Evolutionary conservation across 2,888 invertebrate genomes (phyloP), one percentile per base, ranked within the genome.

Genomic region (Plebejus argus): DNA sequence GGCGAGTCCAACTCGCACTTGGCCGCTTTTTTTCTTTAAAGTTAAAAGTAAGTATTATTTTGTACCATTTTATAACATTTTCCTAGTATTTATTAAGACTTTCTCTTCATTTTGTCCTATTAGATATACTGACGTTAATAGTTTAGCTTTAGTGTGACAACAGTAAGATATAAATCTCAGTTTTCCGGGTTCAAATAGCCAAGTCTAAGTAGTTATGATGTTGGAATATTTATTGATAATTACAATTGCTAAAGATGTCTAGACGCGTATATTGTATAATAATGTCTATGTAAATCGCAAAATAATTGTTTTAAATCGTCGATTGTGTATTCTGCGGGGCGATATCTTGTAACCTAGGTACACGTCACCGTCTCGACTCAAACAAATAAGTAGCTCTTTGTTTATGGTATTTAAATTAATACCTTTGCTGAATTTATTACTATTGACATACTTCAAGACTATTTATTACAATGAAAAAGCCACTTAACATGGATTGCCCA

Each of bases 101-200:
- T 79, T 76, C 78, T 70, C 72, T 70, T 79, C 72, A 81, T 81
- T 81, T 78, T 70, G 56, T 75, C n/a, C 72, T 20, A 6, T 72
- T 72, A 61, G 72, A 79, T 79, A 78, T 76, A 78, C 53, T 53
- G 79, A 78, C 79, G 81, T 81, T 82, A 81, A 82, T 81, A 80
- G 82, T 81, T 76, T 76, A 82, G 79, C 79, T 81, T 81, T 82
- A 82, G 79, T 80, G 80, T 78, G 81, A 81, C 82, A 80, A 79
- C 70, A 78, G 77, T 78, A 81, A 81, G 80, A 81, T 81, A 80
- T 81, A 81, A 81, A 77, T 76, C 49, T 75, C 76, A 45, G 76
- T 79, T 80, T 81, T 81, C 81, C 81, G 81, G 81, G 81, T 80
- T 78, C 76, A 72, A 45, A 70, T 77, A 61, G 49, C 61, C 76